Evolutionary conservation across 1,140 invertebrate species (phyloP), one percentile per base, ranked within the genome.

Genomic region (Penaeus chinensis): DNA sequence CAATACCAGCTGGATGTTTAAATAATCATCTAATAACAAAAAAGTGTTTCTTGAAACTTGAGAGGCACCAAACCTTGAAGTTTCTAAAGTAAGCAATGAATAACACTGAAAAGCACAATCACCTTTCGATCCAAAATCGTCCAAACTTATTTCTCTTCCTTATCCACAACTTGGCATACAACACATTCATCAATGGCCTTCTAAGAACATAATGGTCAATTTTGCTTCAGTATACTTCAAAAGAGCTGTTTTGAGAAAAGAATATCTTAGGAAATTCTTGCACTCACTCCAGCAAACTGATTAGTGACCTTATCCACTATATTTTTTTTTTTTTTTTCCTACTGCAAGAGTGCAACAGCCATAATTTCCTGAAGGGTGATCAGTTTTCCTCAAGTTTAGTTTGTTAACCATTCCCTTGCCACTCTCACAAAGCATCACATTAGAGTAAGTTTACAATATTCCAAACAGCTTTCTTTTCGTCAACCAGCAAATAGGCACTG

Each of bases 401-500:
- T 76, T 82, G 85, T 87, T 76, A 87, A 76, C 79, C n/a, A 82
- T 81, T 87, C 79, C 47, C 79, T 84, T 87, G 82, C 60, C 85
- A 87, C 69, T 87, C 77, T 85, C 60, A 87, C 47, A 87, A 84
- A 87, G 85, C 85, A 82, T 82, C 77, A 86, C 63, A 86, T 81
- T 54, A 71, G 24, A 69, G 66, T 27, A 81, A 81, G 78, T 42
- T 74, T 77, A 54, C 47, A 76, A 54, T 80, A 81, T 71, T 27
- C 61, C 78, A 63, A 80, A 86, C 24, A 81, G 84, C 78, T 71
- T 81, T 86, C 66, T 81, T 71, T 87, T 81, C 78, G 81, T 82
- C 63, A 87, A 82, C 79, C 85, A 87, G 79, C 65, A 81, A 71
- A 86, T 78, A 87, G 85, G 85, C 85, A 87, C 85, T 87, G 76